Conservation (phyloP, 2,797 vertebrate genomes). For the Paguma larvata region DNA sequence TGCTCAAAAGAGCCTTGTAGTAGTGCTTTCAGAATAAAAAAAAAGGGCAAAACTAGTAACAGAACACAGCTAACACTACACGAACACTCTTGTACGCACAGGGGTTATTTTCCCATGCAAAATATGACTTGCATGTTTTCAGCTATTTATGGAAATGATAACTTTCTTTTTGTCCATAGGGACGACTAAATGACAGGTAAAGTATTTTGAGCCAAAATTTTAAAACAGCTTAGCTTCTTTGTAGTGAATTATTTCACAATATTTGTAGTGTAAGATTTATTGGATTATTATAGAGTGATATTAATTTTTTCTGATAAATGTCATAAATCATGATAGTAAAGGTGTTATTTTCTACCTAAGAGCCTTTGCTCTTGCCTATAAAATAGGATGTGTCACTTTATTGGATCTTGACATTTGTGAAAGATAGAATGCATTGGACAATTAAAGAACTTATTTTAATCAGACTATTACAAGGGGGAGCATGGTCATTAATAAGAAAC, state of each 20-base stretch:
- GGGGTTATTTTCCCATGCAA: background rate
- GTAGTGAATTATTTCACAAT: conserved; percentile 26
- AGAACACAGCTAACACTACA: background rate
- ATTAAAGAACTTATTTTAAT: conserved; percentile 18
- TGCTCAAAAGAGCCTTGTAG: background rate
- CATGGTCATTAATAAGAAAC: background rate
- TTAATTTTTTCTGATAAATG: conserved; percentile 55
- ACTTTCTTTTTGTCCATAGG: background rate
- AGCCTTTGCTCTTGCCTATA: background rate
- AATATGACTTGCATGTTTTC: background rate
- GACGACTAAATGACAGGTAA: background rate
- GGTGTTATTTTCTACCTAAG: background rate
- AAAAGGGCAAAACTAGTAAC: background rate
- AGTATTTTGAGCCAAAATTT: background rate
- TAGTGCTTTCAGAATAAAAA: background rate
- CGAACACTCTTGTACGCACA: background rate
- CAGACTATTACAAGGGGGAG: background rate
- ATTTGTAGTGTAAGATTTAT: background rate
- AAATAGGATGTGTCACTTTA: conserved; percentile 6
- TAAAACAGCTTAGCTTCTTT: background rate
- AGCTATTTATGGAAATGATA: background rate
- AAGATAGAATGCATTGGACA: background rate
- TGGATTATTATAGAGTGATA: background rate
- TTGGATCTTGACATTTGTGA: conserved; percentile 23
- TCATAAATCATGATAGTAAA: conserved; percentile 31